Conservation (phyloP, 1,140 invertebrate genomes). For the Cydia splendana region DNA sequence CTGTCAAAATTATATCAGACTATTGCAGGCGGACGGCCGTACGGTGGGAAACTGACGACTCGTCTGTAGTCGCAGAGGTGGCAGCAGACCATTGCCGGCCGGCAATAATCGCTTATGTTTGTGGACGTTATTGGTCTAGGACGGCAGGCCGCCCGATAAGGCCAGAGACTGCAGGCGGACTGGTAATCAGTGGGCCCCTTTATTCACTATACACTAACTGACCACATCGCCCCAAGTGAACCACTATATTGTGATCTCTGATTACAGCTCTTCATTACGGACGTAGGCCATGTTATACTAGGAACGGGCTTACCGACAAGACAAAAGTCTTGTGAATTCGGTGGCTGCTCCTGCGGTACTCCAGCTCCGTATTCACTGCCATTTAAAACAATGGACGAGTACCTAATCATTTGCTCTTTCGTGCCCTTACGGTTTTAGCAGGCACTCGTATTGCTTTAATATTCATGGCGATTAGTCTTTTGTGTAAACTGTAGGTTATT, state of each 20-base stretch:
- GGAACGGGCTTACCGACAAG: not conserved
- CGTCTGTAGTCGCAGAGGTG: no score
- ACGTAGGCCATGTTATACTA: not conserved
- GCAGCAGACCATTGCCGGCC: no score
- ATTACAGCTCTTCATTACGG: not conserved
- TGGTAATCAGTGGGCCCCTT: no score
- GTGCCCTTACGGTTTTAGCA: constrained; percentile 49
- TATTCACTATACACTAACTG: no score
- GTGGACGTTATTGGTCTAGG: no score
- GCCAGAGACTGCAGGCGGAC: no score
- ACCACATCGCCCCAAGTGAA: not conserved
- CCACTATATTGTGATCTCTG: not conserved
- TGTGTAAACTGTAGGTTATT: constrained; percentile 24
- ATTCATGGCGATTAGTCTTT: constrained; percentile 35
- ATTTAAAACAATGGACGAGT: constrained; percentile 68
- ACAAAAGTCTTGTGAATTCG: not conserved
- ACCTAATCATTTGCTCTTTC: constrained; percentile 51
- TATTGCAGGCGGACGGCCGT: no score
- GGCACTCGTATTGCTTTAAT: constrained; percentile 33
- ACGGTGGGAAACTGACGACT: no score
- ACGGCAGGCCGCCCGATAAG: no score
- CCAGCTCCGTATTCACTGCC: constrained; percentile 47
- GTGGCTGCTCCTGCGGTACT: not conserved
- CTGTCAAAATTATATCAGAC: no score
- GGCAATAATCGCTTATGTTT: no score